Evolutionary conservation across 2,888 invertebrate species (phyloP).

Genomic region (Neoscelio sp.): DNA sequence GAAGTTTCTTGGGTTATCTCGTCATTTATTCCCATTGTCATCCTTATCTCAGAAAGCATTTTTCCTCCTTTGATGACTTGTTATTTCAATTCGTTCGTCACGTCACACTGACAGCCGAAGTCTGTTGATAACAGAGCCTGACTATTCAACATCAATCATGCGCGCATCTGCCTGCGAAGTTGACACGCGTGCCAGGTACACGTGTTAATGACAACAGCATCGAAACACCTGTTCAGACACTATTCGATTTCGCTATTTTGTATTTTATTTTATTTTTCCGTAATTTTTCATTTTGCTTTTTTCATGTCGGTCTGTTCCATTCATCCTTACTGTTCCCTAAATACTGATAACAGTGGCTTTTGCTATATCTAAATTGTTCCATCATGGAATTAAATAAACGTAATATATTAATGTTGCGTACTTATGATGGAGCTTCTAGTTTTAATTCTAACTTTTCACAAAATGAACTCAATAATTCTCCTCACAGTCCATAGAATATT

Average conservation of each 20-base stretch:
- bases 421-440: too few relatives aligned
- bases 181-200: conserved; percentile 46
- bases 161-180: conserved; percentile 48
- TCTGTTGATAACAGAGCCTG: conserved; percentile 61
- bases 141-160: conserved; percentile 67
- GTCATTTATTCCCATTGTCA: conserved; percentile 57
- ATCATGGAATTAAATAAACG: too few relatives aligned
- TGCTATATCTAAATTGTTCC: too few relatives aligned
- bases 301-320: too few relatives aligned
- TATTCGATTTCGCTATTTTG: conserved; percentile 16
- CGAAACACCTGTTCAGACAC: conserved; percentile 45
- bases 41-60: conserved; percentile 52
- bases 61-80: conserved; percentile 57
- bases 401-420: too few relatives aligned
- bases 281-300: too few relatives aligned
- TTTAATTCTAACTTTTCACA: too few relatives aligned
- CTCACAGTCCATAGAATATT: too few relatives aligned
- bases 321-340: too few relatives aligned
- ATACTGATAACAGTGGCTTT: too few relatives aligned
- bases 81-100: conserved; percentile 74
- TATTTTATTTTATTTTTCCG: background rate
- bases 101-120: conserved; percentile 67
- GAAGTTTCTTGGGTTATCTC: conserved; percentile 16
- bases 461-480: too few relatives aligned
- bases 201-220: conserved; percentile 51